These are phyloP conservation scores for Saguinus imperator DNA, from an alignment of 2,113 vertebrate genomes.

Conservation along the genomic window DNA sequence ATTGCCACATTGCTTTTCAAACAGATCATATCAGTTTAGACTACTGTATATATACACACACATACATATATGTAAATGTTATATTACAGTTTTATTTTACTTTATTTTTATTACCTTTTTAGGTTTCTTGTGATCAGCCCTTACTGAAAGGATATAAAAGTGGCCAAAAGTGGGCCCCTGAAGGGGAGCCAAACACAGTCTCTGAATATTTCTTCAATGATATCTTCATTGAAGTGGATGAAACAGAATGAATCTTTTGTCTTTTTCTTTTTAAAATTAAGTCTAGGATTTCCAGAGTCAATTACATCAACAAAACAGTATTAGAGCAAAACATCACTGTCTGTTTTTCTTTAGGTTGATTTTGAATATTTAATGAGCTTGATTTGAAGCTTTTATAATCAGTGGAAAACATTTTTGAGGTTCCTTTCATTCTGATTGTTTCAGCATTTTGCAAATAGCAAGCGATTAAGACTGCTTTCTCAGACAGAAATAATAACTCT, in stretches of 20 bases:
- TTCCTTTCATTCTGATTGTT: slow-evolving; percentile 46
- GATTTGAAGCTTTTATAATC: slow-evolving; percentile 61
- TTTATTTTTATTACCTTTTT: slow-evolving; percentile 52
- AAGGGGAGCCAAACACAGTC: slow-evolving; percentile 88
- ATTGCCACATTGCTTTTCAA: background rate
- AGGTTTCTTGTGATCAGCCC: slow-evolving; percentile 75
- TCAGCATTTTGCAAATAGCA: slow-evolving; percentile 42
- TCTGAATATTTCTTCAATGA: slow-evolving; percentile 94
- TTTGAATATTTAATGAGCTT: slow-evolving; percentile 61
- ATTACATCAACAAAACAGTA: slow-evolving; percentile 47
- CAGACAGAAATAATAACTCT: slow-evolving; percentile 20
- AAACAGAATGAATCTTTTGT: slow-evolving; percentile 80
- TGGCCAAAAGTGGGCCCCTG: slow-evolving; percentile 64
- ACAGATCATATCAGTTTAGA: background rate
- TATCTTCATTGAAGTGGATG: slow-evolving; percentile 95
- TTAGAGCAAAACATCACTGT: slow-evolving; percentile 39
- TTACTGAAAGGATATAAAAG: slow-evolving; percentile 58
- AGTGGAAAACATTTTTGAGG: slow-evolving; percentile 19
- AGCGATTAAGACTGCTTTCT: slow-evolving; percentile 31
- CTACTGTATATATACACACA: background rate
- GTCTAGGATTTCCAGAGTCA: slow-evolving; percentile 14
- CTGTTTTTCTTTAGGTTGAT: slow-evolving; percentile 34
- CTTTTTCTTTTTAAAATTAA: background rate
- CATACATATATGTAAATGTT: background rate
- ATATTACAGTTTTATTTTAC: background rate